A percentile compares a stretch with the other conserved stretches of the same genome.
Conservation (phyloP, 2,113 vertebrate species). For the Solea solea region DNA sequence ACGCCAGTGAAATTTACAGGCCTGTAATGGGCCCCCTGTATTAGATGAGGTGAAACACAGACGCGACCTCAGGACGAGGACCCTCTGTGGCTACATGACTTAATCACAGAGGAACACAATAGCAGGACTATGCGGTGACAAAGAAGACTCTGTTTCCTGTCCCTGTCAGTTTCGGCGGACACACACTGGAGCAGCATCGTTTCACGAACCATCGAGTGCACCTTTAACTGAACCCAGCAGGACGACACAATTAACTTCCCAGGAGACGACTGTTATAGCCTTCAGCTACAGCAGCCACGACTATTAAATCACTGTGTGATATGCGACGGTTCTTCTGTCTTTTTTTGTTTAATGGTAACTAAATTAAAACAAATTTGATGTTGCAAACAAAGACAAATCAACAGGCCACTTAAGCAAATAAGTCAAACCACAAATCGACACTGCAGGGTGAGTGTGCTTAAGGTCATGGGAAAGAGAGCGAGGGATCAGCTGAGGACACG, state of each 20-base stretch:
- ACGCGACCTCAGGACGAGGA: slow-evolving; percentile 65
- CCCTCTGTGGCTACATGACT: slow-evolving; percentile 32
- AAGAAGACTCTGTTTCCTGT: slow-evolving; percentile 69
- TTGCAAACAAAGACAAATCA: slow-evolving; percentile 35
- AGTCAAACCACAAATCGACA: slow-evolving; percentile 40
- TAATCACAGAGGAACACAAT: slow-evolving; percentile 63
- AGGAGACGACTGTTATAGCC: slow-evolving; percentile 19
- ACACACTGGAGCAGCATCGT: slow-evolving; percentile 40
- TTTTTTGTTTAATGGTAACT: slow-evolving; percentile 11
- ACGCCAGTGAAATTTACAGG: slow-evolving; percentile 68
- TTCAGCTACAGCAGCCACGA: slow-evolving; percentile 11
- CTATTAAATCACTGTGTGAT: slow-evolving; percentile 2
- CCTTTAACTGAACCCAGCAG: slow-evolving; percentile 60
- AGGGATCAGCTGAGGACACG: slow-evolving; percentile 50
- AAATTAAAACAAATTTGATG: slow-evolving; percentile 3
- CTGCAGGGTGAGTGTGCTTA: slow-evolving; percentile 17
- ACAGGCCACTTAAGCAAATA: slow-evolving; percentile 51
- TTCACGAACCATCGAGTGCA: slow-evolving; percentile 43
- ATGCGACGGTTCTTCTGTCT: neutral
- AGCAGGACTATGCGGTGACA: slow-evolving; percentile 68
- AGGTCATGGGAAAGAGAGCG: slow-evolving; percentile 59
- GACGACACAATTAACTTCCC: slow-evolving; percentile 33
- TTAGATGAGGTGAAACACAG: slow-evolving; percentile 54
- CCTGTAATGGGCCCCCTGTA: slow-evolving; percentile 50
- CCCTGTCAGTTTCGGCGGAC: slow-evolving; percentile 51